phyloP scores from a whole-genome alignment of 2,113 vertebrate species.

The Gymnorhina tibicen region DNA sequence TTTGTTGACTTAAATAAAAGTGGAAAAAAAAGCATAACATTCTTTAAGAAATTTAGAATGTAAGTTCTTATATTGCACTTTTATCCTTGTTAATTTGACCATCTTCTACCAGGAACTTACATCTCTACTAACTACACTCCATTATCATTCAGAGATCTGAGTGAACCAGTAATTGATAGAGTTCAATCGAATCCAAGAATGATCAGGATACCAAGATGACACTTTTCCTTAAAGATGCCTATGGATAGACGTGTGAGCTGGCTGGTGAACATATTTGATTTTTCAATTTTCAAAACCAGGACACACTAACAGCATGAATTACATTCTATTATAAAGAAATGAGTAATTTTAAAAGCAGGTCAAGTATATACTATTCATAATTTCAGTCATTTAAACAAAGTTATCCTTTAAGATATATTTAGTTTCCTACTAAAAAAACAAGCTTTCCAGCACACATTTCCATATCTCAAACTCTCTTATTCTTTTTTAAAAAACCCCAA shows the following conservation, averaged over 20 bases:
- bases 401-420: background rate
- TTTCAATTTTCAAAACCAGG: background rate
- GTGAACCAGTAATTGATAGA: background rate
- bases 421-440: background rate
- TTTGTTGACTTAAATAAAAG: background rate
- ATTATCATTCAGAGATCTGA: background rate
- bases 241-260: background rate
- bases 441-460: background rate
- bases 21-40: background rate
- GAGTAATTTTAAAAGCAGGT: background rate
- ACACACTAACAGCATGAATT: background rate
- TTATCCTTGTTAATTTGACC: background rate
- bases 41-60: background rate
- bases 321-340: background rate
- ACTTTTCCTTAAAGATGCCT: background rate
- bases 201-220: background rate
- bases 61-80: background rate
- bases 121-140: background rate
- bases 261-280: background rate
- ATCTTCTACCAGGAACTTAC: background rate
- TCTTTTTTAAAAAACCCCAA: background rate
- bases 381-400: conserved; percentile 38
- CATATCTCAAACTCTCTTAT: conserved; percentile 18
- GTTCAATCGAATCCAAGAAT: background rate
- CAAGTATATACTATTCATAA: conserved; percentile 22